Base-by-base conservation (phyloP, 2,797 vertebrate species). In the Sitta carolinensis region DNA sequence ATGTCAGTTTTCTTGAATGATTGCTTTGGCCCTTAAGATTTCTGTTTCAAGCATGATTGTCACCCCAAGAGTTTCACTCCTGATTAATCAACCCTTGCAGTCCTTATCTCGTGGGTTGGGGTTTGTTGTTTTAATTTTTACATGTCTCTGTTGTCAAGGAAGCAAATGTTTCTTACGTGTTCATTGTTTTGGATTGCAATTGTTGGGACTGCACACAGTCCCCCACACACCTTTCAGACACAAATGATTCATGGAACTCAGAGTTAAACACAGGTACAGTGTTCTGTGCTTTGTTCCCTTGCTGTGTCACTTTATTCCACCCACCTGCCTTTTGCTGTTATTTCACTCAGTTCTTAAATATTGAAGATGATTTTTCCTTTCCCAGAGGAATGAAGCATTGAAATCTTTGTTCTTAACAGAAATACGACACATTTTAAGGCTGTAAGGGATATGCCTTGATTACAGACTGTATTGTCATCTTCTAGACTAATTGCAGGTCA, bases 1-100 rank as follows among this genome's bases (percentile, higher is more conserved):
- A 72, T 90, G 62, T 77, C 82, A 81, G 5, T 48, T 93, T 94
- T 75, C 34, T 75, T 85, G 79, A 51, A 48, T 93, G 72, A 81
- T 42, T 81, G 40, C 58, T 93, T 81, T 92, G 43, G 36, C 75
- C 54, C 92, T 72, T 78, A 57, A 79, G 74, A 61, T 67, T 91
- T 90, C 50, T 85, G 7, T 92, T 84, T 81, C 64, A 83, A 87
- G 57, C 45, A 14, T 80, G 75, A 48, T 38, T 75, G 59, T 89
- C 87, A 89, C 2, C 43, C 68, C 84, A 81, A 70, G n/a, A 30
- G 38, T 84, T 93, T 91, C 77, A 69, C 51, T 94, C 32, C 72
- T 79, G 66, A 62, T 86, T 76, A 84, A 74, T 91, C 79, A 84
- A 5, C 47, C 29, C 7, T 48, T 72, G 40, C 74, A 87, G 64